Conservation (phyloP, 2,113 vertebrate species). For the Zapus hudsonius region DNA sequence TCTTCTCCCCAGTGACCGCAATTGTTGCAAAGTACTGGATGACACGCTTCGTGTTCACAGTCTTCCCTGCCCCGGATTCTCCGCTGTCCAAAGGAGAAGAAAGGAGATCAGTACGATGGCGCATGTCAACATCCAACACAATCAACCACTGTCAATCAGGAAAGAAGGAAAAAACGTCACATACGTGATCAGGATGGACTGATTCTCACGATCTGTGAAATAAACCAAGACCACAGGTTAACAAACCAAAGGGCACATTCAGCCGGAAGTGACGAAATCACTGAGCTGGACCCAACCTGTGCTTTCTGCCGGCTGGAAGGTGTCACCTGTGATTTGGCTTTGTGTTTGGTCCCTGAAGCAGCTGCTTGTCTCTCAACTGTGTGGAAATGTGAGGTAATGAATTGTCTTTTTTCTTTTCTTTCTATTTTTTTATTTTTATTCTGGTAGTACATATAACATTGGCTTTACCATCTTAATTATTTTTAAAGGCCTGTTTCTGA, state of each 20-base stretch:
- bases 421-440: not conserved
- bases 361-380: slow-evolving; percentile 12
- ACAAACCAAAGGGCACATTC: not conserved
- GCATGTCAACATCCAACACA: not conserved
- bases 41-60: slow-evolving; percentile 84
- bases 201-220: slow-evolving; percentile 89
- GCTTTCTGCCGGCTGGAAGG: slow-evolving; percentile 5
- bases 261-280: not conserved
- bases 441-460: not conserved
- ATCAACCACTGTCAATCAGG: not conserved
- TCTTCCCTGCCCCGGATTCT: slow-evolving; percentile 86
- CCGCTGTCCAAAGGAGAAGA: slow-evolving; percentile 84
- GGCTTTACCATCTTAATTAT: not conserved
- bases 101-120: not conserved
- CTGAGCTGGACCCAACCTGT: slow-evolving; percentile 14
- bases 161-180: slow-evolving; percentile 66
- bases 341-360: not conserved
- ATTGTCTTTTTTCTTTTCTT: not conserved
- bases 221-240: slow-evolving; percentile 9
- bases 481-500: not conserved
- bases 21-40: slow-evolving; percentile 85
- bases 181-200: slow-evolving; percentile 91
- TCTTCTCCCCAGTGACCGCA: slow-evolving; percentile 82
- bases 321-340: not conserved
- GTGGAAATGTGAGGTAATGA: not conserved